Evolutionary conservation across 1,140 invertebrate genomes (phyloP).

Genomic region (Zaprionus davidi): DNA sequence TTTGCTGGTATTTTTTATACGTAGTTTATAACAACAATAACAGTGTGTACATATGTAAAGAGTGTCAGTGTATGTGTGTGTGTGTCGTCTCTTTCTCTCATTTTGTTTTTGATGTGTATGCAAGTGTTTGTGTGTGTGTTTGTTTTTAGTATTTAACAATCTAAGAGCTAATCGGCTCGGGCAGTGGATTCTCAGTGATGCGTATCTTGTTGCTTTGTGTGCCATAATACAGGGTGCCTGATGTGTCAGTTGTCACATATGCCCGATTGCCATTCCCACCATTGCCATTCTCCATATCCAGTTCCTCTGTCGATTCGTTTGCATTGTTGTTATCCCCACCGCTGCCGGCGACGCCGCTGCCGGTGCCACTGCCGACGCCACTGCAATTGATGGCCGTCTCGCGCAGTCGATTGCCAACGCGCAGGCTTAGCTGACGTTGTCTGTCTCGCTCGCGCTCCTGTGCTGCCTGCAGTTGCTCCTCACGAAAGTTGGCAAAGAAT

Average conservation of each 20-base stretch:
- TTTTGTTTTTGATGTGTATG: conserved; percentile 31
- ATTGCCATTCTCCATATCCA: conserved; percentile 65
- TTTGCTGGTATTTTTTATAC: conserved; percentile 43
- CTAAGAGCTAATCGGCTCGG: conserved; percentile 83
- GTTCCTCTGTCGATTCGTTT: conserved; percentile 44
- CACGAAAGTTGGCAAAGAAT: conserved; percentile 82
- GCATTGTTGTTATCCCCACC: conserved; percentile 59
- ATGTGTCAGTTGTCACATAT: conserved; percentile 73
- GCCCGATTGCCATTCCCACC: conserved; percentile 77
- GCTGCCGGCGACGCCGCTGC: conserved; percentile 9
- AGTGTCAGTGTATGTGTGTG: conserved; percentile 21
- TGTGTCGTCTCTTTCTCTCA: conserved; percentile 37
- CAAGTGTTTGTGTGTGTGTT: conserved; percentile 29
- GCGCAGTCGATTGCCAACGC: conserved; percentile 69
- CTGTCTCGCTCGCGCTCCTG: conserved; percentile 70
- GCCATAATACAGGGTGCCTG: conserved; percentile 70
- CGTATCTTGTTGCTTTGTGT: conserved; percentile 81
- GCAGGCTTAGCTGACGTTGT: conserved; percentile 66
- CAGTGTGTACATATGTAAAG: conserved; percentile 47
- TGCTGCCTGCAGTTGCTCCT: conserved; percentile 70
- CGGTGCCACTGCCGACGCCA: conserved; percentile 30
- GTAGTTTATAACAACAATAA: conserved; percentile 73
- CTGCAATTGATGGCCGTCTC: conserved; percentile 80
- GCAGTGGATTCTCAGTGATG: conserved; percentile 84
- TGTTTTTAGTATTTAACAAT: conserved; percentile 54